phyloP scores from a whole-genome alignment of 2,888 invertebrate species.

The Hipparchia sbordonii region DNA sequence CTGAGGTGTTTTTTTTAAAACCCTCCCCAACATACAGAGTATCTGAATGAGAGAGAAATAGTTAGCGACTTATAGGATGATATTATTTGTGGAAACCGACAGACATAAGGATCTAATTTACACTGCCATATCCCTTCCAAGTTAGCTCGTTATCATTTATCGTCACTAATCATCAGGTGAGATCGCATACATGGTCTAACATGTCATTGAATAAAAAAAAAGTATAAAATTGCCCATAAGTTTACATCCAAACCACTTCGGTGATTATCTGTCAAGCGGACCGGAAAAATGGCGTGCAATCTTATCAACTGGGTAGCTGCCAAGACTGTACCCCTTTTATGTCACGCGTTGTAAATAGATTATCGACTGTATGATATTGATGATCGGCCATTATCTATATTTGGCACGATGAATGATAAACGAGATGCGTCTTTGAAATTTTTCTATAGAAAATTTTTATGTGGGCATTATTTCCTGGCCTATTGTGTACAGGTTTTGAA shows the following conservation, averaged over 20 bases:
- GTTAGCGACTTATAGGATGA: too few relatives aligned
- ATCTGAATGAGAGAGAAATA: too few relatives aligned
- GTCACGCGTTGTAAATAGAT: slow-evolving; percentile 42
- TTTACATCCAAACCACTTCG: slow-evolving; percentile 31
- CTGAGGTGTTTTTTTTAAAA: too few relatives aligned
- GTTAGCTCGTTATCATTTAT: too few relatives aligned
- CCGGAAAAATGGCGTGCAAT: slow-evolving; percentile 36
- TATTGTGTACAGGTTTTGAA: slow-evolving; percentile 11
- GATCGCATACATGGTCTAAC: too few relatives aligned
- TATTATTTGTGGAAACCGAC: too few relatives aligned
- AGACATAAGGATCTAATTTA: too few relatives aligned
- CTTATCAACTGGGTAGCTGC: slow-evolving; percentile 32
- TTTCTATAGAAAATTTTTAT: slow-evolving; percentile 4
- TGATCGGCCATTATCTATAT: slow-evolving; percentile 35
- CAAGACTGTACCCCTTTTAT: slow-evolving; percentile 37
- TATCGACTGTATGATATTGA: slow-evolving; percentile 39
- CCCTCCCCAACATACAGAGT: too few relatives aligned
- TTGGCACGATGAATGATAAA: slow-evolving; percentile 35
- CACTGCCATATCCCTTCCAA: too few relatives aligned
- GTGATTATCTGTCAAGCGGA: slow-evolving; percentile 36
- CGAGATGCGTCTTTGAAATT: slow-evolving; percentile 17
- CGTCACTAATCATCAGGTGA: too few relatives aligned
- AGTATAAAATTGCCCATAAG: background rate
- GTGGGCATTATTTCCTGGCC: slow-evolving; percentile 11
- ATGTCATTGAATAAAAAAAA: too few relatives aligned